Percentiles rank a stretch among this genome's conserved stretches.
Evolutionary conservation across 2,113 vertebrate species (phyloP).

Genomic region (Dissostichus mawsoni): DNA sequence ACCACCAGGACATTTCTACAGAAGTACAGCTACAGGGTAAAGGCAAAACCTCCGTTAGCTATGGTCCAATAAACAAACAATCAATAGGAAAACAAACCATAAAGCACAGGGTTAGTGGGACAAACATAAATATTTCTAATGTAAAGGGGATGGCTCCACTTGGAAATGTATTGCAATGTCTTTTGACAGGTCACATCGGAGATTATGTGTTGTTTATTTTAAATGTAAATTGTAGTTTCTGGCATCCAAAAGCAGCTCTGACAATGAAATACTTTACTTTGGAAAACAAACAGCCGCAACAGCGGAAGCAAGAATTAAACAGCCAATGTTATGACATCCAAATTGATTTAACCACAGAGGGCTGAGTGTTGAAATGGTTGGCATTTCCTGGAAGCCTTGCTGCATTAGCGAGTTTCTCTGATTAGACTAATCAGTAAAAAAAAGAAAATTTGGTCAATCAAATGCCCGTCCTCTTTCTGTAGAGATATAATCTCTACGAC

Average conservation of each 20-base stretch:
- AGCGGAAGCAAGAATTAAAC: too few species aligned
- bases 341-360: neutral
- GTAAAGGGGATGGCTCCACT: too few species aligned
- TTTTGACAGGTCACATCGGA: neutral
- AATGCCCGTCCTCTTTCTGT: neutral
- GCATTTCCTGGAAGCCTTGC: conserved; percentile 1
- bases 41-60: too few species aligned
- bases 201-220: neutral
- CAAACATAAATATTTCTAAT: too few species aligned
- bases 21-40: too few species aligned
- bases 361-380: neutral
- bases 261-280: neutral
- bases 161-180: too few species aligned
- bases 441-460: too few species aligned
- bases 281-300: neutral
- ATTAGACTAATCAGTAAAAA: neutral
- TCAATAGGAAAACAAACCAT: too few species aligned
- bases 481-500: neutral
- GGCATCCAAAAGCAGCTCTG: neutral
- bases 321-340: neutral
- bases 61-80: too few species aligned
- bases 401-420: neutral
- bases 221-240: neutral
- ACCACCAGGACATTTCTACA: too few species aligned
- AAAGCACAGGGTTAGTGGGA: too few species aligned